Conservation (phyloP, 2,888 invertebrate species). For the Acrocera orbiculus region DNA sequence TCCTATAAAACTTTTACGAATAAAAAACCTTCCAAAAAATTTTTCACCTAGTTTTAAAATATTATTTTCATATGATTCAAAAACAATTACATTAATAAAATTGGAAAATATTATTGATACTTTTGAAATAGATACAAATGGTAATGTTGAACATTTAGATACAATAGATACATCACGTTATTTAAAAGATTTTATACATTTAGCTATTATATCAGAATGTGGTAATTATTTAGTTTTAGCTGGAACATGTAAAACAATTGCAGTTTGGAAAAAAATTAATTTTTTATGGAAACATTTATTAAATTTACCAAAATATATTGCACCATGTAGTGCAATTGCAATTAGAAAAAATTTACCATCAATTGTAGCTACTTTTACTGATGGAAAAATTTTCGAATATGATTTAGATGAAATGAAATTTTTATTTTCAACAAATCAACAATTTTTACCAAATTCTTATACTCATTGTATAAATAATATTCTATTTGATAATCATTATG, state of each 20-base stretch:
- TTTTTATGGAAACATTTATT: constrained; percentile 34
- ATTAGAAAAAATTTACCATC: constrained; percentile 41
- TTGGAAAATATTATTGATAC: constrained; percentile 28
- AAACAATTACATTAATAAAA: constrained; percentile 31
- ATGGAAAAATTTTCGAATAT: constrained; percentile 69
- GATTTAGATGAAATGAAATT: constrained; percentile 44
- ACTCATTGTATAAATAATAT: constrained; percentile 37
- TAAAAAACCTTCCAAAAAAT: constrained; percentile 27
- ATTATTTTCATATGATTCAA: constrained; percentile 29
- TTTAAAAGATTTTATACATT: constrained; percentile 38
- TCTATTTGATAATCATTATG: constrained; percentile 40
- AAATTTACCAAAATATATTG: constrained; percentile 50
- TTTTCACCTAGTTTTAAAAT: constrained; percentile 26
- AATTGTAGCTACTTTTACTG: constrained; percentile 56
- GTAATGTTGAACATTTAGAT: constrained; percentile 22
- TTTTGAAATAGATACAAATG: constrained; percentile 25
- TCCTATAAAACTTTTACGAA: constrained; percentile 17
- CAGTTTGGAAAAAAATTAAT: constrained; percentile 44
- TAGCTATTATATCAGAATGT: constrained; percentile 35
- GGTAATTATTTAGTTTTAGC: constrained; percentile 47
- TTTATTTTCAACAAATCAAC: constrained; percentile 41
- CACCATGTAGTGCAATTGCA: constrained; percentile 52
- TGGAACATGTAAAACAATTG: constrained; percentile 45
- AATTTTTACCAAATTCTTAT: constrained; percentile 34
- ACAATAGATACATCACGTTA: constrained; percentile 26